Conservation (phyloP, 2,113 vertebrate species). For the Atlantisia rogersi region DNA sequence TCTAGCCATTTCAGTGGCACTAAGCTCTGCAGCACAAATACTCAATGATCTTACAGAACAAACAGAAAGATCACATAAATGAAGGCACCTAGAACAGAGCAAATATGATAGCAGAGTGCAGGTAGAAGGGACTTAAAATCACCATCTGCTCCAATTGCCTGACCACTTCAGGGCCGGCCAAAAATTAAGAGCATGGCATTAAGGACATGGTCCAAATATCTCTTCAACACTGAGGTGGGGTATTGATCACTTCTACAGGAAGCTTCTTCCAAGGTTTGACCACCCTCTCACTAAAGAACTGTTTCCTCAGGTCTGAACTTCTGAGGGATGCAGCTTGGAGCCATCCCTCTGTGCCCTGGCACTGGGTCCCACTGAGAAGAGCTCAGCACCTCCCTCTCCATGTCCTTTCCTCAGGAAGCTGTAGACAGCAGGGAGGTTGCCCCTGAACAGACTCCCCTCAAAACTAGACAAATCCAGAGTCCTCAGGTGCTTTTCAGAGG, state of each 20-base stretch:
- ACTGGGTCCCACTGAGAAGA: too few relatives aligned
- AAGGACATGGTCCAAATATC: not conserved
- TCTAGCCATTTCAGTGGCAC: not conserved
- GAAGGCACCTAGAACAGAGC: not conserved
- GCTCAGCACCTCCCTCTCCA: too few relatives aligned
- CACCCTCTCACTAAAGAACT: not conserved
- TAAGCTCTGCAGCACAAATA: not conserved
- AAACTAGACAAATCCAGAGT: too few relatives aligned
- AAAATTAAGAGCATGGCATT: not conserved
- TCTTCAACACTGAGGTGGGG: not conserved
- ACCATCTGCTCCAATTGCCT: not conserved
- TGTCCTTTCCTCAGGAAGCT: too few relatives aligned
- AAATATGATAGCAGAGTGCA: not conserved
- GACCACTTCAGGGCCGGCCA: not conserved
- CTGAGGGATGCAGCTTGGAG: rapidly evolving
- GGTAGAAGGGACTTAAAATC: not conserved
- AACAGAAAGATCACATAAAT: not conserved
- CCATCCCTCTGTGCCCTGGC: too few relatives aligned
- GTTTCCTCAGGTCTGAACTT: rapidly evolving
- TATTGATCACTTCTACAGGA: rapidly evolving
- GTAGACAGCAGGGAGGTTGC: too few relatives aligned
- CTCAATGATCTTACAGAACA: rapidly evolving
- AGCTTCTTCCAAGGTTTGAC: not conserved
- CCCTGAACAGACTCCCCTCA: too few relatives aligned
- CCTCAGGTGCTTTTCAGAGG: too few relatives aligned